Evolutionary conservation across 1,140 invertebrate genomes (phyloP), one percentile per base, ranked within the genome.

Genomic region (Eubasilissa regina): DNA sequence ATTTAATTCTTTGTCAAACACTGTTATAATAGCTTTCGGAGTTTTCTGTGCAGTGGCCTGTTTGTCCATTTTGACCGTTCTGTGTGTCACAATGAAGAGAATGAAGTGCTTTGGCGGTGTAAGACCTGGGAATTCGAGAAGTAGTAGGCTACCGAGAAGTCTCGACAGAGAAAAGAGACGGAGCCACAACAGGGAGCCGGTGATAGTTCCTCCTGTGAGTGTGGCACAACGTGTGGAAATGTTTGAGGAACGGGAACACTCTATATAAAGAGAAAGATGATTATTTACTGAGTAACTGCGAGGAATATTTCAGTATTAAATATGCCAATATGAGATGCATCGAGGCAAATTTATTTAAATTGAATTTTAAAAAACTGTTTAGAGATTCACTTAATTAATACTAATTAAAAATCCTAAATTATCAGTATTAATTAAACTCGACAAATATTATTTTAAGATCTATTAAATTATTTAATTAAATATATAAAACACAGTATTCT

Each of bases 231-330:
- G 75, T 4, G 70, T 84, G 9, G 81, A 80, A 44, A 80, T 80
- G 76, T 82, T 82, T 51, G 77, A 83, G 77, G 80, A 83, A 44
- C 78, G 68, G 53, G 76, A 66, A 70, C 64, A 68, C 21, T 45
- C 64, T 3, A 68, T 68, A 68, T 58, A 10, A 58, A 58, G 1
- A n/a, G 9, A n/a, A 10, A 58, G 3, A 58, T 58, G 48, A 1
- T 51, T 51, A 3, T 1, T 15, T 51, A 51, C 48, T 12, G 9
- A 51, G 9, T 12, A 12, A 3, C 48, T 8, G 8, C 55, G 17
- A 3, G 12, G 17, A 58, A 17, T 58, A 17, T 21, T 21, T n/a
- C 1, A 17, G 1, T 58, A 8, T 17, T 19, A 10, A 58, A 17
- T 58, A 58, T 58, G 6, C 6, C 15, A 12, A 56, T 62, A 21